Evolutionary conservation across 2,113 vertebrate genomes (phyloP), one percentile per base, ranked within the genome.

Genomic region (Triplophysa rosa): DNA sequence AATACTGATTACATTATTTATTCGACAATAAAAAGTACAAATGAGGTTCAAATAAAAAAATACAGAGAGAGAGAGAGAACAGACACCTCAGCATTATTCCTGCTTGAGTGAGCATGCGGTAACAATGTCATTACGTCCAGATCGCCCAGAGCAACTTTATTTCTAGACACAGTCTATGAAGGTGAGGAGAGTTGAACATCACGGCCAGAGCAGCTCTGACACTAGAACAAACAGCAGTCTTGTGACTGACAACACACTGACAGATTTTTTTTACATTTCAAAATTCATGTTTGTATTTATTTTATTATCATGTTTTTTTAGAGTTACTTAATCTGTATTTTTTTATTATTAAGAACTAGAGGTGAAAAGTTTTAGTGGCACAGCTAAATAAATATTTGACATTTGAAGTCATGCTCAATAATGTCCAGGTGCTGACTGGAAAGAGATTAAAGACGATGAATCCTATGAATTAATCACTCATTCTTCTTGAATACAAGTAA

Each of bases 51-150:
- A 2, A 24, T 24, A 24, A 24, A 24, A 24, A 24, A 24, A 24
- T 24, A 24, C 24, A 24, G 24, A 29, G 23, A 62, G 56, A 14
- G 40, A 75, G 21, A 63, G 54, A 61, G 8, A 37, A 37, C n/a
- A 65, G 52, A 21, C 16, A 42, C 21, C 21, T 56, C 63, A 21
- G 64, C 59, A 74, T 70, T 67, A 75, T 29, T 37, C 37, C 17
- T 63, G 69, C 69, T 47, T 75, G 75, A 74, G 56, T 19, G 78
- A 80, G 67, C 52, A 80, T n/a, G 26, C 21, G 10, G 49, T 68
- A 47, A 66, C 47, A 33, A 4, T 64, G 52, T 21, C 26, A 45
- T 62, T 56, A 56, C n/a, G 52, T 19, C 17, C 52, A 56, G 1
- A n/a, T 56, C 17, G 8, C 19, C 52, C 52, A 49, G 11, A 49